Conservation (phyloP, 2,888 invertebrate species). For the Drosophila borborema region DNA sequence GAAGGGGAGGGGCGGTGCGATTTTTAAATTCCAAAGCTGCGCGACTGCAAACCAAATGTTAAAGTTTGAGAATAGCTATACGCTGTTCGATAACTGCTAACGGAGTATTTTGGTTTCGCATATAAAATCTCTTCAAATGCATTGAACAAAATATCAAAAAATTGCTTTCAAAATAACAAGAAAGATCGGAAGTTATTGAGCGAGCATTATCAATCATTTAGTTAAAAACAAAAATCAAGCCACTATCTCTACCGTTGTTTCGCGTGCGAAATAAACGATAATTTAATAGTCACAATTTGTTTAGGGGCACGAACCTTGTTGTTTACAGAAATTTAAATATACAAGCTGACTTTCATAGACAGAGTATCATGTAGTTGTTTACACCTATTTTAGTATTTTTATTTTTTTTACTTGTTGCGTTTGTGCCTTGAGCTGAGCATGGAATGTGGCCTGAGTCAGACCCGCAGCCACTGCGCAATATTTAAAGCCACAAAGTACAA, state of each 20-base stretch:
- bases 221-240: not conserved
- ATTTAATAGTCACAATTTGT: not conserved
- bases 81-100: not conserved
- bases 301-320: not conserved
- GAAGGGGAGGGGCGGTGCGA: slow-evolving; percentile 44
- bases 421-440: slow-evolving; percentile 44
- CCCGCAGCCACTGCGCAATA: slow-evolving; percentile 64
- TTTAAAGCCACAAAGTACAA: slow-evolving; percentile 17
- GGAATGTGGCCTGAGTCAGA: slow-evolving; percentile 72
- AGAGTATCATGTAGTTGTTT: slow-evolving; percentile 2
- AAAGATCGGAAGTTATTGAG: not conserved
- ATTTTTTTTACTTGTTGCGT: slow-evolving; percentile 43
- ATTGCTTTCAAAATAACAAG: not conserved
- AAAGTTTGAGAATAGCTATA: slow-evolving; percentile 75
- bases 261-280: not conserved
- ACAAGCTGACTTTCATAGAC: not conserved
- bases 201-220: not conserved
- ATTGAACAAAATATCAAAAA: not conserved
- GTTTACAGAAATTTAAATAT: not conserved
- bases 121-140: not conserved
- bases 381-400: not conserved
- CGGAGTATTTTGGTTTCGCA: not conserved
- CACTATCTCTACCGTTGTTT: not conserved
- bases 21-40: slow-evolving; percentile 74
- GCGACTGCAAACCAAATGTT: slow-evolving; percentile 73